phyloP scores from a whole-genome alignment of 2,113 vertebrate species.

The Oryzias curvinotus region DNA sequence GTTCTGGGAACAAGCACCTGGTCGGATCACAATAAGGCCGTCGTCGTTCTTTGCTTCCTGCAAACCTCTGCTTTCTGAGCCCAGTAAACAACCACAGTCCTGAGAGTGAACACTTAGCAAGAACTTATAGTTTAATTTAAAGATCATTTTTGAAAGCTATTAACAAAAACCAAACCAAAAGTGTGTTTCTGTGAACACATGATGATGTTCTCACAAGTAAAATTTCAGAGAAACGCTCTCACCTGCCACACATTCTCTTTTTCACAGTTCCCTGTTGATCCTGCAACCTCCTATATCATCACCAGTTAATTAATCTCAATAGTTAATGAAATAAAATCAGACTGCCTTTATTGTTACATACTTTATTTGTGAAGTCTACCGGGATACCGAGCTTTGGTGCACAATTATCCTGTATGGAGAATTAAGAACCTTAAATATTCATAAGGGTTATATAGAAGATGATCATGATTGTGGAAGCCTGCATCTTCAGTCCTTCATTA shows the following conservation, averaged over 20 bases:
- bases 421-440: conserved; percentile 76
- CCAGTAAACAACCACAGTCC: not conserved
- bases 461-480: conserved; percentile 69
- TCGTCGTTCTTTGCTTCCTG: conserved; percentile 43
- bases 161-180: not conserved
- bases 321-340: conserved; percentile 68
- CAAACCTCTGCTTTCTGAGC: not conserved
- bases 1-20: conserved; percentile 49
- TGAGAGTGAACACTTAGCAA: not conserved
- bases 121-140: not conserved
- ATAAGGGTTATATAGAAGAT: conserved; percentile 73
- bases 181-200: conserved; percentile 32
- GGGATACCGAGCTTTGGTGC: conserved; percentile 65
- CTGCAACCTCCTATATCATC: conserved; percentile 63
- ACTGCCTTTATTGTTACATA: conserved; percentile 66
- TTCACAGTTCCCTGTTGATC: conserved; percentile 53
- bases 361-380: conserved; percentile 69
- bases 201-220: conserved; percentile 11
- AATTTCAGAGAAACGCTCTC: conserved; percentile 49
- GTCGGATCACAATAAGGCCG: conserved; percentile 18
- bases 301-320: conserved; percentile 74
- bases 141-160: too few relatives aligned
- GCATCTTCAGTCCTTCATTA: conserved; percentile 72
- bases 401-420: conserved; percentile 71
- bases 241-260: conserved; percentile 37